Conservation (phyloP, 2,113 vertebrate species). For the Lates calcarifer region DNA sequence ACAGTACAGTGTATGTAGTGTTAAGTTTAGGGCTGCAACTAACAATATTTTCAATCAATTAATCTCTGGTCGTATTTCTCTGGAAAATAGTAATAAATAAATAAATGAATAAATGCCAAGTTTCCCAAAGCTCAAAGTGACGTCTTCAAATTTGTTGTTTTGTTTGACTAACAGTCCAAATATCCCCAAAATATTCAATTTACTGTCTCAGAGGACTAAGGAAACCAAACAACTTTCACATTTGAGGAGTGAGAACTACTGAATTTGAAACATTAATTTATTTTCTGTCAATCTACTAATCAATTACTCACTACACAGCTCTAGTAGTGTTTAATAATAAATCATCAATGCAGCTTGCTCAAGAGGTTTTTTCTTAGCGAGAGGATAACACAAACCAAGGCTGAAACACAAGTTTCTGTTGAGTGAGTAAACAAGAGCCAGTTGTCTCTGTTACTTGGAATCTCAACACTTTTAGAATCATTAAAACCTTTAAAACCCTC, state of each 20-base stretch:
- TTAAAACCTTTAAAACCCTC: neutral
- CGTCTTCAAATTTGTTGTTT: neutral
- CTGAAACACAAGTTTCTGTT: neutral
- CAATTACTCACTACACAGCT: neutral
- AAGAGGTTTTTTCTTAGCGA: neutral
- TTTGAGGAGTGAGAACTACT: neutral
- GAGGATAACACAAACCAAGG: neutral
- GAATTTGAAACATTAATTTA: too few species aligned
- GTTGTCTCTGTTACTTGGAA: neutral
- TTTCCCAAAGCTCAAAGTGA: neutral
- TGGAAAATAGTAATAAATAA: neutral
- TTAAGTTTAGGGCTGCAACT: neutral
- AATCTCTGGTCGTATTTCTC: neutral
- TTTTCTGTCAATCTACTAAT: neutral
- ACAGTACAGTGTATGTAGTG: too few species aligned
- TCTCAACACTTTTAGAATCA: neutral
- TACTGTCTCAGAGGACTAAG: neutral
- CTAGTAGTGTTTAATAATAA: neutral
- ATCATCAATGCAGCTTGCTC: constrained; percentile 10
- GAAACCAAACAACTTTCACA: neutral
- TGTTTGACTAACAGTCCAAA: neutral
- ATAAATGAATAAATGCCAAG: too few species aligned
- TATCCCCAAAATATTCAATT: neutral
- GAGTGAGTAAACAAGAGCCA: neutral
- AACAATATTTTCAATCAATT: neutral